These are phyloP conservation scores for Aricia agestis DNA, from an alignment of 1,140 invertebrate genomes.

Conservation along the genomic window DNA sequence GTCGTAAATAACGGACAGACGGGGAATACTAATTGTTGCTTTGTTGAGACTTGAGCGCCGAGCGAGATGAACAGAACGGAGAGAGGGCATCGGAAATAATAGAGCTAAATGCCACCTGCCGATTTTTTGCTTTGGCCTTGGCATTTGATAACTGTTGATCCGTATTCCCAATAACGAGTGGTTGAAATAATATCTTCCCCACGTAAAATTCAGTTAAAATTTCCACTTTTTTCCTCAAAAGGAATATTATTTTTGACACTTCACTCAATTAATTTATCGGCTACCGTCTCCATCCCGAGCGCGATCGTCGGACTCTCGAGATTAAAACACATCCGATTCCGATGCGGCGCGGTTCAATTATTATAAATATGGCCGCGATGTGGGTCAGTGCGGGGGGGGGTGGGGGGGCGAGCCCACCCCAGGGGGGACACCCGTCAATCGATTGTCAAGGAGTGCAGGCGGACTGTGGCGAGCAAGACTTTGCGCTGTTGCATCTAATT, in stretches of 20 bases:
- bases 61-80: neutral
- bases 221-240: slow-evolving; percentile 40
- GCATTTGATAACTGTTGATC: no score
- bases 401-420: slow-evolving; percentile 23
- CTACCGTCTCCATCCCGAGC: neutral
- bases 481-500: neutral
- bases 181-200: no score
- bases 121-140: slow-evolving; percentile 48
- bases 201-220: no score
- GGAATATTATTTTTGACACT: no score
- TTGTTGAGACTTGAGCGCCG: neutral
- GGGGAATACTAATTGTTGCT: slow-evolving; percentile 30
- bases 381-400: slow-evolving; percentile 60
- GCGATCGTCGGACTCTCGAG: neutral
- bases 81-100: slow-evolving; percentile 9
- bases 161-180: no score
- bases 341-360: slow-evolving; percentile 62
- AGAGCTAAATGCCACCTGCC: slow-evolving; percentile 19
- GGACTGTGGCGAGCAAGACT: slow-evolving; percentile 29
- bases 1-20: slow-evolving; percentile 39
- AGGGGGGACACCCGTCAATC: slow-evolving; percentile 70
- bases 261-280: slow-evolving; percentile 33
- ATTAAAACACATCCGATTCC: slow-evolving; percentile 3
- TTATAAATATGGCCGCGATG: slow-evolving; percentile 73
- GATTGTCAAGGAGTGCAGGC: slow-evolving; percentile 72